phyloP scores from a whole-genome alignment of 2,888 invertebrate species.

The Nomada goodeniana region DNA sequence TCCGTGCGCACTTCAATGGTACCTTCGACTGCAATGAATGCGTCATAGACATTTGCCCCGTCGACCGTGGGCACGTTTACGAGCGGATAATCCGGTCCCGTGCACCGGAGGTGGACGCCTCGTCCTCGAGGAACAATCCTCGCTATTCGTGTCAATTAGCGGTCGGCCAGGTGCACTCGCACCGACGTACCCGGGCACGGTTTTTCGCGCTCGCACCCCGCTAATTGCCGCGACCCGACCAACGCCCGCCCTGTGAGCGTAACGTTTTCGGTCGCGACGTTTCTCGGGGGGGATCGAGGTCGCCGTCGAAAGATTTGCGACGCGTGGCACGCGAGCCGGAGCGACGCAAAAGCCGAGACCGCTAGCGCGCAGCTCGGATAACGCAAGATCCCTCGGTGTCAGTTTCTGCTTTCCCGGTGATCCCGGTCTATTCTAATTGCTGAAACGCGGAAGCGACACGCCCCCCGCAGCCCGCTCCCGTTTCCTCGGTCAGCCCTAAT shows the following conservation, averaged over 20 bases:
- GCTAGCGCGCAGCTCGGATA: constrained; percentile 34
- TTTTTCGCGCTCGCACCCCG: constrained; percentile 31
- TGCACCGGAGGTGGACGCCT: constrained; percentile 36
- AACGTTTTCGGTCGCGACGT: constrained; percentile 46
- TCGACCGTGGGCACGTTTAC: constrained; percentile 20
- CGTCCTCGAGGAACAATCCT: constrained; percentile 67
- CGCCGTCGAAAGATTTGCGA: constrained; percentile 30
- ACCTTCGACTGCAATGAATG: not conserved
- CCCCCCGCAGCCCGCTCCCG: constrained; percentile 6
- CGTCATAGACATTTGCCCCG: not conserved
- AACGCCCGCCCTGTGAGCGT: constrained; percentile 34
- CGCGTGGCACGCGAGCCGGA: constrained; percentile 24
- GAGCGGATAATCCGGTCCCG: constrained; percentile 35
- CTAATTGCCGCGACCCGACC: constrained; percentile 65
- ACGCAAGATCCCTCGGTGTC: constrained; percentile 37
- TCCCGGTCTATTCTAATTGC: constrained; percentile 49
- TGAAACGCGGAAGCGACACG: constrained; percentile 58
- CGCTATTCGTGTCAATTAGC: constrained; percentile 72
- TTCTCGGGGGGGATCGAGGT: constrained; percentile 56
- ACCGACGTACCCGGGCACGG: constrained; percentile 31
- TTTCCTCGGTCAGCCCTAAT: constrained; percentile 10
- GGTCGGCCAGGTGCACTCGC: constrained; percentile 64
- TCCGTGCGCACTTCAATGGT: not conserved
- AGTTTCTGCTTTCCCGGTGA: constrained; percentile 55
- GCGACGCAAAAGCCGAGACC: constrained; percentile 29